These are phyloP conservation scores for Eupeodes luniger DNA, from an alignment of 2,888 invertebrate genomes.

Conservation along the genomic window DNA sequence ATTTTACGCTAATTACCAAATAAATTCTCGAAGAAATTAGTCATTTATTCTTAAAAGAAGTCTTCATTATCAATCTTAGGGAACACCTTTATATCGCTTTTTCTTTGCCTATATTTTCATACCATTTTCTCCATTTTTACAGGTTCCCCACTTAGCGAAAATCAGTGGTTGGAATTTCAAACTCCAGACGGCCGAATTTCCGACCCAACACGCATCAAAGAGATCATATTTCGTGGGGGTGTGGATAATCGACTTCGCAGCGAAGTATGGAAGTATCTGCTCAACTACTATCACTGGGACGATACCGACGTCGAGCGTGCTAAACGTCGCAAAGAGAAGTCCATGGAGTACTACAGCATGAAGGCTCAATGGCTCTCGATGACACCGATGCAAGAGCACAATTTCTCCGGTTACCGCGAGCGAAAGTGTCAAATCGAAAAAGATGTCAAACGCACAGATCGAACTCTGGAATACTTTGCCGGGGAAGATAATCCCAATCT, in stretches of 20 bases:
- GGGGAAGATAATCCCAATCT: constrained; percentile 97
- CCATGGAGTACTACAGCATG: constrained; percentile 96
- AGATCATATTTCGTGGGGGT: constrained; percentile 96
- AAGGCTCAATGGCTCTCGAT: constrained; percentile 98
- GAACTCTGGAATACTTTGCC: constrained; percentile 95
- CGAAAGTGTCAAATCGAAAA: constrained; percentile 97
- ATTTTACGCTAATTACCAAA: too few species aligned
- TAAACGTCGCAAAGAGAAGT: constrained; percentile 88
- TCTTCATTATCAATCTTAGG: too few species aligned
- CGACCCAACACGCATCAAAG: constrained; percentile 91
- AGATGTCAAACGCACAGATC: constrained; percentile 98
- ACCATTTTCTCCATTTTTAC: neutral
- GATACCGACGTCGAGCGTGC: constrained; percentile 90
- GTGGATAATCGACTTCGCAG: constrained; percentile 90
- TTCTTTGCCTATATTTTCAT: neutral
- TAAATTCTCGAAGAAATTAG: too few species aligned
- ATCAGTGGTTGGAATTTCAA: constrained; percentile 93
- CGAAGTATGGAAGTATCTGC: constrained; percentile 97
- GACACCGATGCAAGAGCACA: constrained; percentile 92
- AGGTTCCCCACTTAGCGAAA: constrained; percentile 89
- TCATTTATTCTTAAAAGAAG: too few species aligned
- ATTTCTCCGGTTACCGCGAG: constrained; percentile 95
- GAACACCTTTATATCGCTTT: neutral
- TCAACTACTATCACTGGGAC: constrained; percentile 95
- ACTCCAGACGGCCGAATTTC: constrained; percentile 92